Base-by-base conservation (phyloP, 35 echinoderm and acorn worm genomes). In the Anneissia japonica region DNA sequence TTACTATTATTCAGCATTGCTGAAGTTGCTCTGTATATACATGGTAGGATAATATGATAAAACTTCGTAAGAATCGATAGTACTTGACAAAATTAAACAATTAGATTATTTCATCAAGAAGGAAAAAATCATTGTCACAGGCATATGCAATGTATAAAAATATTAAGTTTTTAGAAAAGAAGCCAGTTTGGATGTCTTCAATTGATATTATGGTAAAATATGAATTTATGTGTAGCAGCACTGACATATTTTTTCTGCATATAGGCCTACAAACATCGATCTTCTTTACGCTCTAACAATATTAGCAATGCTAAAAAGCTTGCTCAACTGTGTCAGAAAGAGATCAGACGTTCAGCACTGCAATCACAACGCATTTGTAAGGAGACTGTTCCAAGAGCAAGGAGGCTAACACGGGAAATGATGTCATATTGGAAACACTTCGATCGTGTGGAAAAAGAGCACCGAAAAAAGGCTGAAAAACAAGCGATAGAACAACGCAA, bases 341-440 rank as follows among this genome's bases (percentile, higher is more conserved):
- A 99, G 80, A 84, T 92, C 19, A 89, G 96, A 1, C 81, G 96
- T 16, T 45, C 86, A 17, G 96, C 96, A 77, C 91, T 99, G 34
- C 92, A 93, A 35, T 94, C 92, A 36, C 91, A 99, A 74, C 84
- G 96, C 6, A 45, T 88, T 39, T 99, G 96, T 79, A 99, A 99
- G 55, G 96, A 99, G 51, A 99, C 96, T 29, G 92, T 92, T 1
- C 88, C 94, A 75, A 74, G 87, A 56, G 96, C 96, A 23, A 80
- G 96, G 29, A 77, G 96, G 74, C 81, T 99, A 21, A 99, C 96
- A n/a, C 79, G 96, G 12, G 96, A 99, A 80, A 99, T 99, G 96
- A 99, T 87, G 72, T 89, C 92, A 29, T 99, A 88, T 80, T 99
- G 96, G 96, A 93, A 93, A 43, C 96, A 93, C 77, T 99, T 94